Base-by-base conservation (phyloP, 64 coral and sea anemone genomes). In the Pocillopora damicornis region DNA sequence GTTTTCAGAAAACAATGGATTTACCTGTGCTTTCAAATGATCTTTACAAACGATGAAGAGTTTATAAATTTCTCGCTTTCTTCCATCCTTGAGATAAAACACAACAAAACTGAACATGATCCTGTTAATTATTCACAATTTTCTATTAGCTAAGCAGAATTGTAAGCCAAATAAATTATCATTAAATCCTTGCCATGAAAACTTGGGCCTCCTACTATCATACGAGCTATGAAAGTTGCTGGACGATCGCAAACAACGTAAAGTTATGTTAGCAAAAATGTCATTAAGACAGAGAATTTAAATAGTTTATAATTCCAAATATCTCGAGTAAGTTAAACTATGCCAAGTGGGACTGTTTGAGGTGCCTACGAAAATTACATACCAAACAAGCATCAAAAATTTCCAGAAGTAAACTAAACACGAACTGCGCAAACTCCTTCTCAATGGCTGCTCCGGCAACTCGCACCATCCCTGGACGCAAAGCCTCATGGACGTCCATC, bases 351-450 rank as follows among this genome's bases (percentile, higher is more conserved):
- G 42, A 51, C 42, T 51, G 42, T 51, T 51, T 51, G 7, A 51
- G 42, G 42, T 51, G 16, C 7, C 12, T 72, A 4, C 13, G 60
- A 73, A 30, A 61, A 36, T 57, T 15, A 95, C 94, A 81, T 36
- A 95, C 94, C 61, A 95, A 69, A 25, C 87, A 88, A 2, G 88
- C 68, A 35, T 89, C 88, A 2, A 95, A 82, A 61, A 90, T 90
- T 79, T 97, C 94, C 75, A 97, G 74, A 60, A 97, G 22, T 61
- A 97, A 81, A 87, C 94, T 97, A 51, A 87, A 97, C 57, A 90
- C 26, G 59, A 93, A 97, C 88, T 97, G 94, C 1, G 91, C 88
- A 90, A 97, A 97, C 88, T 93, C 94, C 78, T 76, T 80, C 30
- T 97, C 88, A 15, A 97, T 76, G 61, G 89, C 90, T 34, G 89